Base-by-base conservation (phyloP, 2,888 invertebrate species). In the Galerucella pusilla region DNA sequence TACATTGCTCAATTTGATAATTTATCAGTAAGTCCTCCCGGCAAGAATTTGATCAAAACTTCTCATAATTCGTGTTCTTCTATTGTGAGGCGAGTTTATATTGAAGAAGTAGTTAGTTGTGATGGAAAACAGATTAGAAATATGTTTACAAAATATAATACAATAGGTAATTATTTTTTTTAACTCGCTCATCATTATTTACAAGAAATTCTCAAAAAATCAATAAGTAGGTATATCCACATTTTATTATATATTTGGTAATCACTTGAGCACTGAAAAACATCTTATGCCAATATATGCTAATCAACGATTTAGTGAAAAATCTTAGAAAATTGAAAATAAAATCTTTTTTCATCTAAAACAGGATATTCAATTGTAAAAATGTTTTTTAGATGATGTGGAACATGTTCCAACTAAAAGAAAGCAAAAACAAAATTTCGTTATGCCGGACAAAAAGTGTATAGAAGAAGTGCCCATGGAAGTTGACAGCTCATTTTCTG, bases 391-490 rank as follows among this genome's bases (percentile, higher is more conserved):
- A 61, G 61, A 61, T 60, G 60, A 25, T n/a, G 4, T 35, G 35
- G 14, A 35, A 35, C 28, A 61, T 61, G 35, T 16, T 6, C 61
- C 61, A 35, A 61, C 12, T 6, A 28, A 12, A 57, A 28, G 7
- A 61, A 25, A 20, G 16, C 35, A 6, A 61, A 11, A 61, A 35
- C 5, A 61, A 61, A 61, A 6, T 14, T 59, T 5, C 6, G 14
- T 59, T n/a, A 46, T 49, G 16, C n/a, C 14, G 9, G 12, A 64
- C 20, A 5, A 12, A 2, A 10, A 14, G 0, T 54, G 42, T 20
- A 52, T n/a, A 28, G 69, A 59, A 25, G 68, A 52, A 25, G 69
- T 72, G 2, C 77, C 77, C 35, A 77, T 77, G 77, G 77, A 77
- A 11, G 63, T 75, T 12, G 77, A 77, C 35, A 67, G 6, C 25